These are phyloP conservation scores for Macaca nemestrina DNA, from an alignment of 2,113 vertebrate genomes.

Conservation along the genomic window DNA sequence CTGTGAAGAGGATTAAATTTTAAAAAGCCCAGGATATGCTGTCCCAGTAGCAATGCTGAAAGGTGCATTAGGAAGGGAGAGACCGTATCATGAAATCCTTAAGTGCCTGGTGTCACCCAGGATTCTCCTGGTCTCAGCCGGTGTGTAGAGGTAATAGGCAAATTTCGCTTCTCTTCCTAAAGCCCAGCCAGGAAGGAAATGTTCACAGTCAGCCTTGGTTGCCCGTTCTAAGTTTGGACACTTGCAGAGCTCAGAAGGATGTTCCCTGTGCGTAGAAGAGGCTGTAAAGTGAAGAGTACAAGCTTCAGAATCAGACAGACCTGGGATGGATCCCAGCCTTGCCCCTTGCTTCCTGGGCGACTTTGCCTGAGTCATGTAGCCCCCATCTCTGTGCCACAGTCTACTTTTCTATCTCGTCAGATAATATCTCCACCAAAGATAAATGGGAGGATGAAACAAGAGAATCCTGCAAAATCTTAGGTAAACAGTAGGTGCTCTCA, in stretches of 20 bases:
- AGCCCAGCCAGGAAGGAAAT: background rate
- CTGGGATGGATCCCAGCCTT: background rate
- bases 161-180: background rate
- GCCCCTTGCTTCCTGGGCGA: background rate
- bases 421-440: background rate
- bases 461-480: background rate
- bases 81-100: background rate
- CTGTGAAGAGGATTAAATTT: background rate
- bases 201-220: background rate
- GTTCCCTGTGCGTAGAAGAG: background rate
- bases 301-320: background rate
- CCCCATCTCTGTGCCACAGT: background rate
- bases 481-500: background rate
- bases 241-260: background rate
- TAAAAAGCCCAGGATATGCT: background rate
- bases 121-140: background rate
- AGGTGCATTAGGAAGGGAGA: rapidly evolving
- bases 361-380: background rate
- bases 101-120: background rate
- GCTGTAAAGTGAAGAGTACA: background rate
- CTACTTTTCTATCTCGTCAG: background rate
- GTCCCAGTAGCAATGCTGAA: too few relatives aligned
- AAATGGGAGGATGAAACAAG: background rate
- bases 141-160: background rate
- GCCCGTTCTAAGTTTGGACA: background rate